Base-by-base conservation (phyloP, 1,140 invertebrate species). In the Aplysia californica region DNA sequence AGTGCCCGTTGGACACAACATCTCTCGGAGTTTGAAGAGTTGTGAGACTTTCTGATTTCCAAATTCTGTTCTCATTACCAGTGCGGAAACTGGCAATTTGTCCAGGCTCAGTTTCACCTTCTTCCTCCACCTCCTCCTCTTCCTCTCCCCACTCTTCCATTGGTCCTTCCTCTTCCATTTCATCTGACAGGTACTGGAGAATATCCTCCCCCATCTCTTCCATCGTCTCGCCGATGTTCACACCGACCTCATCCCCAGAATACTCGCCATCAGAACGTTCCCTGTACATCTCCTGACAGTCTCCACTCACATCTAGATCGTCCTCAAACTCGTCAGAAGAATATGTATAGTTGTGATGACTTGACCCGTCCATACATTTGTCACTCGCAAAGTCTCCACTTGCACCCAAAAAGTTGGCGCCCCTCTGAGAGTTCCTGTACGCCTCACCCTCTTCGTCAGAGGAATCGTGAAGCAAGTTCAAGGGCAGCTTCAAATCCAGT, bases 101-200 rank as follows among this genome's bases (percentile, higher is more conserved):
- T n/a, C 10, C 10, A n/a, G 10, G n/a, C 10, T 10, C 10, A n/a
- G n/a, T 10, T 15, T 50, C n/a, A 10, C 10, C n/a, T 50, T 50
- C 10, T 50, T 31, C 15, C 26, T 61, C 58, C 29, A 23, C 58
- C 58, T 61, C 58, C 10, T 18, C 10, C 6, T 61, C 58, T 18
- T 61, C 58, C 26, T 61, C 58, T 23, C 58, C 58, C 58, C 58
- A 61, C 29, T 61, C 58, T 31, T 61, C 58, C 6, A 61, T 26
- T 31, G 10, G 10, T 10, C 58, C 58, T 61, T 61, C 58, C 29
- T 61, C 58, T 61, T 61, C 58, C 58, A 61, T 61, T 31, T 61
- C 58, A 26, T 61, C 58, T 61, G 58, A 61, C 10, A 61, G 58
- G 26, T 61, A 61, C 29, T 61, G 58, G 58, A 61, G 58, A 61